A percentile compares a stretch with the other conserved stretches of the same genome.
Evolutionary conservation across 2,888 invertebrate genomes (phyloP).

Genomic region (Volucella zonaria): DNA sequence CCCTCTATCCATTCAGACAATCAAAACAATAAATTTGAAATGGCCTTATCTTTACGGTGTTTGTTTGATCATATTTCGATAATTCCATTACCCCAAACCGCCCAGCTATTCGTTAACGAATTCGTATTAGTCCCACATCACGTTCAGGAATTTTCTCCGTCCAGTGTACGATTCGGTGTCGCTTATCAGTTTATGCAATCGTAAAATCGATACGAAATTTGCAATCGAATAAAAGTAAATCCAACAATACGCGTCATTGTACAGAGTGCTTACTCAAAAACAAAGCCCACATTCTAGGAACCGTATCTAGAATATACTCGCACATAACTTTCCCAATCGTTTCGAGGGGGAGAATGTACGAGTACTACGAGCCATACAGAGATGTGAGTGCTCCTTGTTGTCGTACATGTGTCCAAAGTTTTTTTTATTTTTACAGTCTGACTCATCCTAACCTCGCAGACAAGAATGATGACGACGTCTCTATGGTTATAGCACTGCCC

Average conservation of each 20-base stretch:
- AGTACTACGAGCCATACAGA: neutral
- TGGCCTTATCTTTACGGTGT: too few species aligned
- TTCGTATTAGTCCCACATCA: neutral
- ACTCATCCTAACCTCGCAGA: constrained; percentile 9
- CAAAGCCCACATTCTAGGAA: constrained; percentile 3
- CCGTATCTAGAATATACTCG: neutral
- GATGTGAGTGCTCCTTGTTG: neutral
- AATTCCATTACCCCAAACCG: too few species aligned
- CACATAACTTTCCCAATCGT: constrained; percentile 9
- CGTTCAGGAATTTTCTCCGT: neutral
- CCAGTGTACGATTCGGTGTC: neutral
- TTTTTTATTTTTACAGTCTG: constrained; percentile 2
- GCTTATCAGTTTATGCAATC: constrained; percentile 27
- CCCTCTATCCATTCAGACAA: too few species aligned
- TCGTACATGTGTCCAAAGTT: neutral
- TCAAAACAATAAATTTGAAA: too few species aligned
- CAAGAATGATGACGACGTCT: neutral
- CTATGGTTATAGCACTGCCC: neutral
- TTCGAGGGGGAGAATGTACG: constrained; percentile 2
- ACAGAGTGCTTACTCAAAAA: constrained; percentile 10
- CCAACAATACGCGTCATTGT: constrained; percentile 31
- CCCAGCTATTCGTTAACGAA: too few species aligned
- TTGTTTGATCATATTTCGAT: too few species aligned
- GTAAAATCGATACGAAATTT: neutral
- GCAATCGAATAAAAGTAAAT: constrained; percentile 9